These are phyloP conservation scores for Eucidaris tribuloides DNA, from an alignment of 35 echinoderm and acorn worm genomes.

Conservation along the genomic window DNA sequence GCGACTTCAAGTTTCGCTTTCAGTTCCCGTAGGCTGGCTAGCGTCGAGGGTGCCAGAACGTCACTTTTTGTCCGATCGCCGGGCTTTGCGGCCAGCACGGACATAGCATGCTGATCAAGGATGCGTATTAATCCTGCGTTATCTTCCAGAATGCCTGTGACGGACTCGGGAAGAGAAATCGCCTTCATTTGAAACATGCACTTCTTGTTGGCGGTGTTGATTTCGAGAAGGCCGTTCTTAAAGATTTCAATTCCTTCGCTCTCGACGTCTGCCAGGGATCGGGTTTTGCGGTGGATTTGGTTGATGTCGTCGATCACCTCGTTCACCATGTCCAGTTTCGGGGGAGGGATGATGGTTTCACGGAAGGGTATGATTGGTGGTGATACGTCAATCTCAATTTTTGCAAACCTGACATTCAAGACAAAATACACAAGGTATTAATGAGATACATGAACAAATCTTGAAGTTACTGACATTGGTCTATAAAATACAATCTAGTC, in stretches of 20 bases:
- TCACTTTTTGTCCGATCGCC: constrained; percentile 6
- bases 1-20: constrained; percentile 47
- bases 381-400: constrained; percentile 89
- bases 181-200: constrained; percentile 68
- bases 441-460: too few relatives aligned
- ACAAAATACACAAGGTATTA: too few relatives aligned
- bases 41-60: constrained; percentile 14
- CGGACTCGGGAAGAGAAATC: constrained; percentile 62
- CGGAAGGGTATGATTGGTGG: constrained; percentile 93
- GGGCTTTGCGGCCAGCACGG: constrained; percentile 34
- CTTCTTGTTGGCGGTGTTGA: constrained; percentile 63
- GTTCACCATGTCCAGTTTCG: constrained; percentile 97
- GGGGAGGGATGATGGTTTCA: constrained; percentile 89
- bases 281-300: constrained; percentile 55
- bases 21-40: constrained; percentile 55
- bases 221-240: constrained; percentile 70
- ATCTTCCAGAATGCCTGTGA: constrained; percentile 71
- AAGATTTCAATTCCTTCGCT: constrained; percentile 57
- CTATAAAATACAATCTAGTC: too few relatives aligned
- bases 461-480: too few relatives aligned
- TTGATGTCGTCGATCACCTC: constrained; percentile 93
- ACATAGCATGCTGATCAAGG: constrained; percentile 53
- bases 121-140: constrained; percentile 77
- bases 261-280: constrained; percentile 45
- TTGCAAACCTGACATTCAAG: constrained; percentile 99